phyloP scores from a whole-genome alignment of 2,113 vertebrate species.

The Alces alces region DNA sequence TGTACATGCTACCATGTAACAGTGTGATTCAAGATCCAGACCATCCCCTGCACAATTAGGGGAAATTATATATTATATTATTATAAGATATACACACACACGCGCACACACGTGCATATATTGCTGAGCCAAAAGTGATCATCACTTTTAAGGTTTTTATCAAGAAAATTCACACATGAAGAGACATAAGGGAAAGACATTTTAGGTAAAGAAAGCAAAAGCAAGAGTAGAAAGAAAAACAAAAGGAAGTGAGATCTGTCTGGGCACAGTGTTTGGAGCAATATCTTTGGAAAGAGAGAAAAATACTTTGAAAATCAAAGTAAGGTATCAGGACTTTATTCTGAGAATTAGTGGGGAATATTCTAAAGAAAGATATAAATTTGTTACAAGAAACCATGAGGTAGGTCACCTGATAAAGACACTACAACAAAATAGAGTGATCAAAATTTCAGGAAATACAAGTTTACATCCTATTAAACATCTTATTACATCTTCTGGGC shows the following conservation, averaged over 20 bases:
- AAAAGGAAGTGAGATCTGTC: neutral
- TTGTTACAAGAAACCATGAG: neutral
- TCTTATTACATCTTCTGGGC: neutral
- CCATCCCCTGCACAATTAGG: too few species aligned
- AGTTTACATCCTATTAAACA: neutral
- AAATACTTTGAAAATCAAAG: neutral
- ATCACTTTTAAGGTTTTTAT: neutral
- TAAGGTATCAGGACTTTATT: neutral
- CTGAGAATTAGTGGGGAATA: neutral
- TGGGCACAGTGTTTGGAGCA: neutral
- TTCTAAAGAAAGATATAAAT: neutral
- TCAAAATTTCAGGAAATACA: neutral
- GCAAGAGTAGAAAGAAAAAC: neutral
- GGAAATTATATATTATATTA: neutral
- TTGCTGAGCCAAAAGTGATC: neutral
- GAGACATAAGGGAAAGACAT: neutral
- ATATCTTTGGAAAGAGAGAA: neutral
- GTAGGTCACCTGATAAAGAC: neutral
- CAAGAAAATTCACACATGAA: neutral
- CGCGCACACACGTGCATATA: neutral
- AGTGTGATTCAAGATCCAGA: neutral
- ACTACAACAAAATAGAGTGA: neutral
- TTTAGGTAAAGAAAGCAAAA: neutral
- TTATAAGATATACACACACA: neutral
- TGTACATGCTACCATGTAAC: accelerated